These are phyloP conservation scores for Sorex maritimensis DNA, from an alignment of 2,797 vertebrate species.

Conservation along the genomic window DNA sequence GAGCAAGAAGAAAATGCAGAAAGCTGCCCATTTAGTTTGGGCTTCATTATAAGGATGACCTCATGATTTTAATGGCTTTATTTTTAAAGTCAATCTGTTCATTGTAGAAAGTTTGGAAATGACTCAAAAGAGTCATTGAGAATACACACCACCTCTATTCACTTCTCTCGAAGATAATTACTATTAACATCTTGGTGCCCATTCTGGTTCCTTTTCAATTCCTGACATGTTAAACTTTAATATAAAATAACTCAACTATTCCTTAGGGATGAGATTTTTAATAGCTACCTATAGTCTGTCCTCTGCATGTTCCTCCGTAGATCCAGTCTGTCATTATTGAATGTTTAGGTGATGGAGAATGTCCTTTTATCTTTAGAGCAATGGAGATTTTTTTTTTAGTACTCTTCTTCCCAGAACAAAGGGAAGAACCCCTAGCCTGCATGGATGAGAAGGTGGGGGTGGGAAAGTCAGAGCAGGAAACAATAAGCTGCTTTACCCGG, in stretches of 20 bases:
- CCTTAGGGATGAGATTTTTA: conserved; percentile 21
- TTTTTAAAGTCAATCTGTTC: conserved; percentile 50
- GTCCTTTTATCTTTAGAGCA: conserved; percentile 42
- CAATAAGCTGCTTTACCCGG: neutral
- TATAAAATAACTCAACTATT: neutral
- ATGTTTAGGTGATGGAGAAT: conserved; percentile 61
- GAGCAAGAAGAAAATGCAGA: neutral
- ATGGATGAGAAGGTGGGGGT: neutral
- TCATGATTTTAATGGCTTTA: conserved; percentile 52
- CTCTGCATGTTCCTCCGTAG: neutral
- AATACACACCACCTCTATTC: conserved; percentile 24
- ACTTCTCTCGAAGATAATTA: conserved; percentile 45
- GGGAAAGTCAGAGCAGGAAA: neutral
- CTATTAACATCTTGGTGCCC: conserved; percentile 16
- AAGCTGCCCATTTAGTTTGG: neutral
- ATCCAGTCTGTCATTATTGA: neutral
- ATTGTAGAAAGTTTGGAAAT: conserved; percentile 66
- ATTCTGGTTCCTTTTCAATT: conserved; percentile 53
- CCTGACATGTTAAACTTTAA: conserved; percentile 23
- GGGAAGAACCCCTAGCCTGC: neutral
- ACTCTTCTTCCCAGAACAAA: conserved; percentile 3
- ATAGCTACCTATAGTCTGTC: neutral
- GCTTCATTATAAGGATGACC: conserved; percentile 50
- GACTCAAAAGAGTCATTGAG: conserved; percentile 25
- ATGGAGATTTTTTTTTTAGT: neutral